Evolutionary conservation across 2,797 vertebrate species (phyloP).

Genomic region (Xenopus petersii): DNA sequence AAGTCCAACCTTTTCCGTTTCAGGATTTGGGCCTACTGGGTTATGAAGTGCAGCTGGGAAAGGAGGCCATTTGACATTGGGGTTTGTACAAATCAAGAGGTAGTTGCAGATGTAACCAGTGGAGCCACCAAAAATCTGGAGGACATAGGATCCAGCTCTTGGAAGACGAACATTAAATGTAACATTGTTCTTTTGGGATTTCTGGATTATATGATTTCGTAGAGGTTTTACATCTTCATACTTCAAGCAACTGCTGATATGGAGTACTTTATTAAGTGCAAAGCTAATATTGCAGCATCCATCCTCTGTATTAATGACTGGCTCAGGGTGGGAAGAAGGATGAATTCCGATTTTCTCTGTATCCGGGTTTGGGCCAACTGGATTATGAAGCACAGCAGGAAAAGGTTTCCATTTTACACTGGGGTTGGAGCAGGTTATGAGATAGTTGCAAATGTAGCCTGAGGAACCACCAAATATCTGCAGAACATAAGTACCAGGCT

Average conservation of each 20-base stretch:
- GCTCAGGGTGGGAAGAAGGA: constrained; percentile 58
- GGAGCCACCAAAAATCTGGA: constrained; percentile 70
- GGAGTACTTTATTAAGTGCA: constrained; percentile 59
- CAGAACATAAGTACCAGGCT: constrained; percentile 66
- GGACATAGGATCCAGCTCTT: constrained; percentile 64
- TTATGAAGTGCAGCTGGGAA: constrained; percentile 67
- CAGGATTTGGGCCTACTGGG: constrained; percentile 74
- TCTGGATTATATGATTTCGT: constrained; percentile 23
- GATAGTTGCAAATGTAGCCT: constrained; percentile 71
- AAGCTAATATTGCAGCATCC: constrained; percentile 70
- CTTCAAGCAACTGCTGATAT: constrained; percentile 61
- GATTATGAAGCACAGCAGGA: constrained; percentile 59
- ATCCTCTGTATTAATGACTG: constrained; percentile 66
- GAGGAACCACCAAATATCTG: constrained; percentile 65
- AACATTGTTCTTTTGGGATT: constrained; percentile 26
- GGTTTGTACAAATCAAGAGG: constrained; percentile 68
- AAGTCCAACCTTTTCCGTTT: constrained; percentile 69
- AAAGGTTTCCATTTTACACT: constrained; percentile 71
- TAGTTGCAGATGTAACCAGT: constrained; percentile 72
- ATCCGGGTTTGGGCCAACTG: constrained; percentile 73
- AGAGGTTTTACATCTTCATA: constrained; percentile 38
- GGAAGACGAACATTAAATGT: constrained; percentile 72
- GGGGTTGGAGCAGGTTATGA: constrained; percentile 66
- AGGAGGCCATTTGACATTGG: constrained; percentile 67
- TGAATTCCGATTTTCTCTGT: constrained; percentile 68